phyloP scores from a whole-genome alignment of 1,140 invertebrate species.

The Zophobas morio region DNA sequence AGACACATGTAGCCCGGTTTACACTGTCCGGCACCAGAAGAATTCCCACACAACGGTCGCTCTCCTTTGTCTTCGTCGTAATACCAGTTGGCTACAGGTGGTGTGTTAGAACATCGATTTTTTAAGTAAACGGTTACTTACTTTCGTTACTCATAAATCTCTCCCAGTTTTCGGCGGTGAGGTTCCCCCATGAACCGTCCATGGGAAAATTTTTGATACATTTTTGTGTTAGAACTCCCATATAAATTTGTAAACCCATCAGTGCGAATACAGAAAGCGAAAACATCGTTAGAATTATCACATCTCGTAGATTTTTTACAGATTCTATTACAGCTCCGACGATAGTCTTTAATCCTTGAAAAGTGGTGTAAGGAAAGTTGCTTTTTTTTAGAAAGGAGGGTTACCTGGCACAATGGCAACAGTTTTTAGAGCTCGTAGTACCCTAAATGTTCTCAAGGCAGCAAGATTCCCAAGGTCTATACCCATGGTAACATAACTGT shows the following conservation, averaged over 20 bases:
- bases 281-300: slow-evolving; percentile 99
- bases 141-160: slow-evolving; percentile 85
- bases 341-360: slow-evolving; percentile 97
- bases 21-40: slow-evolving; percentile 90
- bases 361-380: neutral
- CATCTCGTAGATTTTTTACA: slow-evolving; percentile 98
- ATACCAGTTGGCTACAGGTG: slow-evolving; percentile 84
- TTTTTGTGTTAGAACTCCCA: slow-evolving; percentile 97
- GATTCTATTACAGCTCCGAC: slow-evolving; percentile 99
- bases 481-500: slow-evolving; percentile 98
- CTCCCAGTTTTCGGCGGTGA: slow-evolving; percentile 87
- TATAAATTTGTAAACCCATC: slow-evolving; percentile 98
- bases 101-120: neutral
- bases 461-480: slow-evolving; percentile 98
- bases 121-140: slow-evolving; percentile 71
- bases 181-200: slow-evolving; percentile 89
- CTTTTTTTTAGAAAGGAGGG: neutral
- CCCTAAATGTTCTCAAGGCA: slow-evolving; percentile 98
- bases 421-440: slow-evolving; percentile 98
- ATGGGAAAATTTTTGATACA: slow-evolving; percentile 92
- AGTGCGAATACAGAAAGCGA: slow-evolving; percentile 98
- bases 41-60: slow-evolving; percentile 89
- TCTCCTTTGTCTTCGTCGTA: slow-evolving; percentile 75
- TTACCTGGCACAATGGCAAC: slow-evolving; percentile 99
- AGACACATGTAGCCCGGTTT: slow-evolving; percentile 89